Evolutionary conservation across 2,797 vertebrate species (phyloP).

Genomic region (Champsocephalus esox): DNA sequence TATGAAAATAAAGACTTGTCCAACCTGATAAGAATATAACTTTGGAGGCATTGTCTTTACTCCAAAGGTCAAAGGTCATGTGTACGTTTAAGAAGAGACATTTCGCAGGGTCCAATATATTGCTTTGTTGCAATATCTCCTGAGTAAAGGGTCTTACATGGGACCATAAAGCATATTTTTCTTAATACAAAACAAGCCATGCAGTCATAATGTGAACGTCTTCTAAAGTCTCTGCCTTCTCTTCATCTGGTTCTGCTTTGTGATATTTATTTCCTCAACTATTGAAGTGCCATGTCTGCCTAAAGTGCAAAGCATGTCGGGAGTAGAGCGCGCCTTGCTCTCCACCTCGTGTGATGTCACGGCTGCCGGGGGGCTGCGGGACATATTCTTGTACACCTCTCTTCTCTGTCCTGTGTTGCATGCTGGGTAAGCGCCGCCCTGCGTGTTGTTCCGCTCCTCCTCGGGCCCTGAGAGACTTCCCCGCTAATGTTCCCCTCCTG

Average conservation of each 20-base stretch:
- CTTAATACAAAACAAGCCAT: background rate
- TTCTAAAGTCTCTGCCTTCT: background rate
- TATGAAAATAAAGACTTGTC: too few relatives aligned
- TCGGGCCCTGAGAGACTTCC: conserved; percentile 72
- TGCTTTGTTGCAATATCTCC: conserved; percentile 6
- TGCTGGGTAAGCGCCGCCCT: conserved; percentile 69
- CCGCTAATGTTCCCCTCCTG: conserved; percentile 83
- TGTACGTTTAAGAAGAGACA: conserved; percentile 9
- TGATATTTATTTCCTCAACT: conserved; percentile 38
- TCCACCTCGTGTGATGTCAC: conserved; percentile 58
- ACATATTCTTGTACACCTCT: conserved; percentile 62
- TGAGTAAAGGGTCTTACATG: background rate
- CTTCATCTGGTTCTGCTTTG: conserved; percentile 17
- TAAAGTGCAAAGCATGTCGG: conserved; percentile 31
- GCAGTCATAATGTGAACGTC: background rate
- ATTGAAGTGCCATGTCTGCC: conserved; percentile 30
- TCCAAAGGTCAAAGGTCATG: conserved; percentile 21
- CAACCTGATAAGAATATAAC: too few relatives aligned
- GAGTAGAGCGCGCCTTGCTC: conserved; percentile 59
- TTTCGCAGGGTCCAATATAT: background rate
- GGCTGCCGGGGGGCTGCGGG: conserved; percentile 45
- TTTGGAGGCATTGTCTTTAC: background rate
- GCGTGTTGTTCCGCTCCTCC: conserved; percentile 70
- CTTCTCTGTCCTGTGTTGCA: conserved; percentile 68
- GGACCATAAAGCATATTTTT: conserved; percentile 5